These are phyloP conservation scores for Motacilla alba DNA, from an alignment of 2,113 vertebrate genomes.

Conservation along the genomic window DNA sequence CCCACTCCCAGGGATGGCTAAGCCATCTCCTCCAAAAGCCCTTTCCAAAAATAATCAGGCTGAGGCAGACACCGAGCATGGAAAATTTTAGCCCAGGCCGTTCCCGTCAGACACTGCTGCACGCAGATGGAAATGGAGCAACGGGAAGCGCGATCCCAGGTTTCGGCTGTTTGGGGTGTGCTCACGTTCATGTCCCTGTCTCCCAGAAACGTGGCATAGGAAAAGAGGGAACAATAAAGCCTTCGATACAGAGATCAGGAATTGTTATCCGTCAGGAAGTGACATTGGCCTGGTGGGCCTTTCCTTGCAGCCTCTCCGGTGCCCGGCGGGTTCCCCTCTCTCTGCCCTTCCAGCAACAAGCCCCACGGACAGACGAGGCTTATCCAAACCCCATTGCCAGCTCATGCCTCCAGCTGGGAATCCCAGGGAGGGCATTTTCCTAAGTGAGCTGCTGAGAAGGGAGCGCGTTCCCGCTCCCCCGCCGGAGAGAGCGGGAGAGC, in stretches of 20 bases:
- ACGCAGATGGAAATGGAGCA: background rate
- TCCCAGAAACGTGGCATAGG: background rate
- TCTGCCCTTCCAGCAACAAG: background rate
- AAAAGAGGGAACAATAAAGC: background rate
- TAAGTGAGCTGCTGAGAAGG: background rate
- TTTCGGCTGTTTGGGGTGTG: rapidly evolving
- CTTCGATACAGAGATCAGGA: background rate
- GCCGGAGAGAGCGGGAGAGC: rapidly evolving
- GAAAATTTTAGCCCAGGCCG: background rate
- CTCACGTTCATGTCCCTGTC: rapidly evolving
- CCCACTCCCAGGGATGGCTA: background rate
- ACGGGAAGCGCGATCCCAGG: background rate
- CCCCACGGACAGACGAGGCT: rapidly evolving
- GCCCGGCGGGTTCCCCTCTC: background rate
- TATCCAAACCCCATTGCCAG: background rate
- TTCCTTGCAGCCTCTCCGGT: background rate
- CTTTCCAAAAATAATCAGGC: slow-evolving; percentile 15
- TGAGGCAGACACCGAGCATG: background rate
- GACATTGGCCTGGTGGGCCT: too few species aligned
- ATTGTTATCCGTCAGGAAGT: background rate
- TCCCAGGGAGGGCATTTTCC: background rate
- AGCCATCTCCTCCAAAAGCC: background rate
- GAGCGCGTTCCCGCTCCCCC: background rate
- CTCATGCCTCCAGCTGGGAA: background rate
- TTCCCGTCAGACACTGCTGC: background rate